These are phyloP conservation scores for Muntiacus muntjak DNA, from an alignment of 2,113 vertebrate genomes.

Conservation along the genomic window DNA sequence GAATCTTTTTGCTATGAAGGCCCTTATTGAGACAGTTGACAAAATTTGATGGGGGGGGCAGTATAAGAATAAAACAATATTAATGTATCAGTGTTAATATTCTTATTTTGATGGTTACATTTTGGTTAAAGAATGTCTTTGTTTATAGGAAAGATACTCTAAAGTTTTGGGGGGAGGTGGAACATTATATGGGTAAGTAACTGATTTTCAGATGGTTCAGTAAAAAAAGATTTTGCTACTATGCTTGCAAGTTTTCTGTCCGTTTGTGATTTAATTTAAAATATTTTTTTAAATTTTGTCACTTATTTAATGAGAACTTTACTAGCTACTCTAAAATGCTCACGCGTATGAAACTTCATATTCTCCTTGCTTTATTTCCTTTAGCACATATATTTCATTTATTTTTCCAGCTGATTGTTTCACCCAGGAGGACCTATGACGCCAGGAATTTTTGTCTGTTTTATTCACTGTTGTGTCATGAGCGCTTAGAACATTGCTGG, in stretches of 20 bases:
- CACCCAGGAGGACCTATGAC: not conserved
- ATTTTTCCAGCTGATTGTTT: not conserved
- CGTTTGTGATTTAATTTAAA: not conserved
- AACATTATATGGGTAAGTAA: not conserved
- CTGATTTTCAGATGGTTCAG: not conserved
- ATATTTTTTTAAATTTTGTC: not conserved
- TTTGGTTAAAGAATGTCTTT: not conserved
- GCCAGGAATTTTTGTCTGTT: not conserved
- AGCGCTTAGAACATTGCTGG: not conserved
- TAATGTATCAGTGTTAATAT: not conserved
- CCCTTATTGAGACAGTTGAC: not conserved
- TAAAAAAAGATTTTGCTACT: not conserved
- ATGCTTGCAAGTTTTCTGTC: not conserved
- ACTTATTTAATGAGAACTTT: not conserved
- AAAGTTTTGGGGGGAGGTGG: not conserved
- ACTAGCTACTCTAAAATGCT: not conserved
- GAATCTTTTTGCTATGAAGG: not conserved
- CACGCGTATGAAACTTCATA: not conserved
- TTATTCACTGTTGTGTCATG: not conserved
- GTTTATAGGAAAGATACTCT: not conserved
- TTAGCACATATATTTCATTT: not conserved
- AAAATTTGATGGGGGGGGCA: not conserved
- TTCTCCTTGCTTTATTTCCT: not conserved
- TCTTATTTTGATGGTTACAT: not conserved
- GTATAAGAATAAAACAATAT: not conserved